Evolutionary conservation across 1,140 invertebrate species (phyloP).

Genomic region (Leptinotarsa defecta): DNA sequence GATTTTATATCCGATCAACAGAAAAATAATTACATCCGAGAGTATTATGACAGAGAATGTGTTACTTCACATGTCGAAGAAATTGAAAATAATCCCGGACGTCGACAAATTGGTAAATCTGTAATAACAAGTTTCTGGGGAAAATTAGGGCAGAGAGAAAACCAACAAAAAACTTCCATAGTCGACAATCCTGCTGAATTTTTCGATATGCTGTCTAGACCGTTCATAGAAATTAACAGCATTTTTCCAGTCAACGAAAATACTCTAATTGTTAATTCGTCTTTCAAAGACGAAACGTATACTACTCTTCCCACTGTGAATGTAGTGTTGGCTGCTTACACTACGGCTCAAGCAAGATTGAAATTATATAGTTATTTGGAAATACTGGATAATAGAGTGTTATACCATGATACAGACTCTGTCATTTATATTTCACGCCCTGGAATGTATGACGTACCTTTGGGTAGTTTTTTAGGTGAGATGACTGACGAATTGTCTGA

Average conservation of each 20-base stretch:
- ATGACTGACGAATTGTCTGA: conserved; percentile 47
- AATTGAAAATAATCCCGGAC: conserved; percentile 27
- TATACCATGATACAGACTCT: conserved; percentile 58
- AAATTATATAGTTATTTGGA: conserved; percentile 50
- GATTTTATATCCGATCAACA: conserved; percentile 43
- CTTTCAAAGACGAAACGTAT: conserved; percentile 30
- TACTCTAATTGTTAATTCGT: conserved; percentile 42
- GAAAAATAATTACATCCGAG: conserved; percentile 32
- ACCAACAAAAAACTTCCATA: conserved; percentile 20
- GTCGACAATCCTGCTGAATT: conserved; percentile 24
- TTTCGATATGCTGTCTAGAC: conserved; percentile 44
- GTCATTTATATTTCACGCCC: conserved; percentile 45
- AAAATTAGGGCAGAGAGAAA: conserved; percentile 32
- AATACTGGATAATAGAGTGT: conserved; percentile 47
- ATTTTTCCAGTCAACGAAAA: conserved; percentile 44
- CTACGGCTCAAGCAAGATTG: conserved; percentile 51
- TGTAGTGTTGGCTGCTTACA: conserved; percentile 51
- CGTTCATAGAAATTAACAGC: conserved; percentile 35
- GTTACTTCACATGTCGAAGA: conserved; percentile 46
- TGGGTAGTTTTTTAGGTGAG: conserved; percentile 49
- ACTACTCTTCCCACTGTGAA: conserved; percentile 38
- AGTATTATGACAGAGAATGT: conserved; percentile 51
- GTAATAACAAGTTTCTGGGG: conserved; percentile 36
- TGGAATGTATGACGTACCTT: conserved; percentile 33
- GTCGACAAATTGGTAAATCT: conserved; percentile 25